Conservation (phyloP, 1,140 invertebrate genomes). For the Heliothis virescens region DNA sequence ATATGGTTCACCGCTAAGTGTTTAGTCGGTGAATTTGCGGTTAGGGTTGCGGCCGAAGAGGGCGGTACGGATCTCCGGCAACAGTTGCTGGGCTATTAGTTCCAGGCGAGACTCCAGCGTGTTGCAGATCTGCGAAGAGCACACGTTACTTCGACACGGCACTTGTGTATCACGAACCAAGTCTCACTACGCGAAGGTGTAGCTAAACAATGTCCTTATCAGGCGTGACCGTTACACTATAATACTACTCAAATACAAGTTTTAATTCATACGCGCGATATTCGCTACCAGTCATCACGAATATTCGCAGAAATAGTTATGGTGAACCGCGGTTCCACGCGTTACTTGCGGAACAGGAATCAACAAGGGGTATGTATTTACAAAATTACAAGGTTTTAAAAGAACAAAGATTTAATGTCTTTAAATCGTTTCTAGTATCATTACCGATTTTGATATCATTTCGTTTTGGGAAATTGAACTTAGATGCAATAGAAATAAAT, state of each 20-base stretch:
- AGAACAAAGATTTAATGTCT: neutral
- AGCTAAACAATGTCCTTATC: slow-evolving; percentile 29
- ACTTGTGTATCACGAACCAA: neutral
- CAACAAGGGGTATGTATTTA: neutral
- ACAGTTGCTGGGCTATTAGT: slow-evolving; percentile 96
- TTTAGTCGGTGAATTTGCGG: slow-evolving; percentile 98
- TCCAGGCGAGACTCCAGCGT: slow-evolving; percentile 98
- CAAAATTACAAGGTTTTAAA: too few species aligned
- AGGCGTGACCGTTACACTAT: slow-evolving; percentile 16
- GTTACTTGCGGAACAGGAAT: neutral
- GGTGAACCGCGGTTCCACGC: neutral
- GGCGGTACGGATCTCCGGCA: slow-evolving; percentile 97
- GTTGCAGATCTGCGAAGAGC: slow-evolving; percentile 92
- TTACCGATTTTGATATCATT: neutral
- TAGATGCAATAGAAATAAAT: neutral
- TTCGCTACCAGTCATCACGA: neutral
- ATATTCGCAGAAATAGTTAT: neutral
- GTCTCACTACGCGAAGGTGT: neutral
- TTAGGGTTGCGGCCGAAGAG: slow-evolving; percentile 98
- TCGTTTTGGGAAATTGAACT: neutral
- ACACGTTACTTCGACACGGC: neutral
- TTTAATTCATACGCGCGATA: slow-evolving; percentile 5
- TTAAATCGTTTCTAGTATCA: too few species aligned
- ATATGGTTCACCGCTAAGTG: slow-evolving; percentile 52
- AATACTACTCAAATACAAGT: slow-evolving; percentile 7